Conservation (phyloP, 2,113 vertebrate species). For the Struthio camelus region DNA sequence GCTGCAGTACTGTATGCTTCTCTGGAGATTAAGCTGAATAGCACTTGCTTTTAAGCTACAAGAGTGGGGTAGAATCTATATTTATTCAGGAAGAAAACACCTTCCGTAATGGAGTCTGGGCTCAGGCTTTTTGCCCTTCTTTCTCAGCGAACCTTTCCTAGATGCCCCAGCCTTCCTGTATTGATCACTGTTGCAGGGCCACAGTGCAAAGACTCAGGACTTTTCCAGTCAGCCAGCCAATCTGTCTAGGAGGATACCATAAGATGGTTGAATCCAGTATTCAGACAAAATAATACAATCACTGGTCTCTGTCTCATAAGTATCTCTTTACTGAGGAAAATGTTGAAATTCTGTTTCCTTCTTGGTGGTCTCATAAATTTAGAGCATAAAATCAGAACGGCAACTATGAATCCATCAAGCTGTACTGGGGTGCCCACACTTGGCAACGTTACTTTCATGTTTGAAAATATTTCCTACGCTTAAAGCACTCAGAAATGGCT, state of each 20-base stretch:
- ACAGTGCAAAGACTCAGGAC: neutral
- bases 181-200: neutral
- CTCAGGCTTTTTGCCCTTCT: neutral
- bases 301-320: neutral
- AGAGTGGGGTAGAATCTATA: neutral
- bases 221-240: neutral
- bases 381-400: neutral
- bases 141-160: neutral
- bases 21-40: neutral
- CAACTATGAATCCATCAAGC: neutral
- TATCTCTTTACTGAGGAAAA: neutral
- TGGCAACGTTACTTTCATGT: neutral
- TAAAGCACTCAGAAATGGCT: neutral
- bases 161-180: neutral
- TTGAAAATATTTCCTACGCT: neutral
- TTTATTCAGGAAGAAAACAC: neutral
- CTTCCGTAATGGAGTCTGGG: neutral
- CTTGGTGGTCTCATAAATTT: neutral
- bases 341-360: neutral
- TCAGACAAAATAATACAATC: neutral
- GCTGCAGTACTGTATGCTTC: neutral
- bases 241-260: neutral
- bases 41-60: neutral
- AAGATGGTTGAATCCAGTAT: neutral
- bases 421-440: fast-evolving